Evolutionary conservation across 2,797 vertebrate genomes (phyloP).

Genomic region (Scolopax bukidnonensis): DNA sequence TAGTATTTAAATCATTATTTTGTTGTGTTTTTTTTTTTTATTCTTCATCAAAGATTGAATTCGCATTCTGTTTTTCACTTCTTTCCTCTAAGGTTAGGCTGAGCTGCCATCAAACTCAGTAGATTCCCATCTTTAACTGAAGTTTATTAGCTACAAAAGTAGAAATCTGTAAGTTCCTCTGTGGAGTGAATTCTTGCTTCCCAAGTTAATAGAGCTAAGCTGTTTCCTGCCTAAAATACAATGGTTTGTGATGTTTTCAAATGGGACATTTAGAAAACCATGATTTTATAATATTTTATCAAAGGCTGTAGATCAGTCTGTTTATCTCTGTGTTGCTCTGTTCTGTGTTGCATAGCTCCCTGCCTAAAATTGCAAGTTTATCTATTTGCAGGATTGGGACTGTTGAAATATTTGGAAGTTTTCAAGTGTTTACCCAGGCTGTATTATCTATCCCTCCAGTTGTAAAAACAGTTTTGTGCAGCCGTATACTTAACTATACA

Average conservation of each 20-base stretch:
- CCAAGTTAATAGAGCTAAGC: not conserved
- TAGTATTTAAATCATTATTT: not conserved
- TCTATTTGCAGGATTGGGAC: not conserved
- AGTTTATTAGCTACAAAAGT: not conserved
- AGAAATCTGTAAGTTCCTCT: not conserved
- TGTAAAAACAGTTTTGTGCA: not conserved
- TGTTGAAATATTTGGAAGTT: not conserved
- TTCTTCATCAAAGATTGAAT: not conserved
- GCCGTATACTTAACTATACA: not conserved
- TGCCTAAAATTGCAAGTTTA: not conserved
- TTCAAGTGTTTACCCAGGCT: not conserved
- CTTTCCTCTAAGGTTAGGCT: not conserved
- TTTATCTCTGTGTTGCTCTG: not conserved
- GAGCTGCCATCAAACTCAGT: not conserved
- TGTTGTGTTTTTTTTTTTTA: rapidly evolving
- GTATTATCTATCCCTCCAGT: not conserved
- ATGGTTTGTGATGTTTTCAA: not conserved
- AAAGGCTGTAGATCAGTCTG: not conserved
- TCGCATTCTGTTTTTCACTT: not conserved
- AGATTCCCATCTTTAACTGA: not conserved
- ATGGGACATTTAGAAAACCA: not conserved
- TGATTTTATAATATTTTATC: not conserved
- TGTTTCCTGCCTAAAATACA: not conserved
- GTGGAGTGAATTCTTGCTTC: not conserved
- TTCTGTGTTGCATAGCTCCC: not conserved